Base-by-base conservation (phyloP, 2,888 invertebrate genomes). In the Platycheirus albimanus region DNA sequence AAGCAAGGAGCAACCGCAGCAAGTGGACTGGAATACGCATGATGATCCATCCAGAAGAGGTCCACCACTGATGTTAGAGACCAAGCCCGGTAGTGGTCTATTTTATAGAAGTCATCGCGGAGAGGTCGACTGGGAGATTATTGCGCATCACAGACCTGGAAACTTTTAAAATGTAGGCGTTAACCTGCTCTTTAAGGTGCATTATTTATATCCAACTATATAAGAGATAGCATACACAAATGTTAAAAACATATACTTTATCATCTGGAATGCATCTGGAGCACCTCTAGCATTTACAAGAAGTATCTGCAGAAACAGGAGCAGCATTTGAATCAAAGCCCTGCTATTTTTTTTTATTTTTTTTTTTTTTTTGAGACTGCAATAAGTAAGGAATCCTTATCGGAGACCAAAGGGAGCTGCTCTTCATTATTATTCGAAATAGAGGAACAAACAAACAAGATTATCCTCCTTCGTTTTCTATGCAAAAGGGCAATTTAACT, bases 141-240 rank as follows among this genome's bases (percentile, higher is more conserved):
- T 3, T 10, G 20, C 17, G 41, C 41, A 58, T 41, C 58, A 41
- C 24, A 41, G 20, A 52, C 11, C 69, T 63, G 11, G 8, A 38
- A 71, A 51, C 20, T 74, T 36, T 30, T 6, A 70, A 75, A 78
- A 79, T 89, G 90, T 89, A 89, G 90, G 90, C 90, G 90, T 89
- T 88, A 89, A 90, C 90, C 89, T 90, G 90, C 90, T 90, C 89
- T 90, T 90, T 90, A 90, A 89, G 89, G 87, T 86, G 87, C 88
- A 89, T 89, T 89, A 90, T 89, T 90, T 90, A 89, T 90, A 75
- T 70, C 69, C 88, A 88, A 7, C 13, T 11, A 87, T 87, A 87
- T 88, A 88, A 56, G 11, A 88, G 87, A 88, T 69, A 75, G 64
- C 47, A 56, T 8, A 51, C 15, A 64, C 71, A 67, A 56, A 36